Base-by-base conservation (phyloP, 1,140 invertebrate genomes). In the Brachionus paranguensis region DNA sequence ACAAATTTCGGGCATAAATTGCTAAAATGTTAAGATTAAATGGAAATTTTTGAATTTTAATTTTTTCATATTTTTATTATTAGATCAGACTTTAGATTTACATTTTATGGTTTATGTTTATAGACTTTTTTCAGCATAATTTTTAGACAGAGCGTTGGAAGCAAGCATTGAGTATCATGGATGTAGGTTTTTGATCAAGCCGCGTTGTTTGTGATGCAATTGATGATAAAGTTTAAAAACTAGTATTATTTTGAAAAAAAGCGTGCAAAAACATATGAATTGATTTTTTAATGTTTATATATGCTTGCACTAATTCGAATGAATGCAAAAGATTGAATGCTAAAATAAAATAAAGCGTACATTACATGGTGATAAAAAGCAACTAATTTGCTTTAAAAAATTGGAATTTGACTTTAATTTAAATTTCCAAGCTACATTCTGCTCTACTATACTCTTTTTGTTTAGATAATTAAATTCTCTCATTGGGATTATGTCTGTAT, bases 351-450 rank as follows among this genome's bases (percentile, higher is more conserved):
- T 68, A 72, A 72, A 72, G 68, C 68, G 68, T 72, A 72, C 37
- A 72, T 72, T 72, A 41, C 41, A 72, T n/a, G 27, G 33, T 29
- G n/a, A 41, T 41, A 68, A 43, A 29, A 72, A 43, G 33, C n/a
- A 72, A 72, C n/a, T 43, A 72, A 45, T 43, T 72, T 72, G 14
- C 17, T 72, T 41, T 41, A 47, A 72, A 37, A 74, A 74, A 50
- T 76, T 76, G 72, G 72, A 76, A 76, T 76, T 76, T 76, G 72
- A 76, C 20, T 76, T 76, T 50, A 29, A 76, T 14, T 76, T 29
- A 50, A 76, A 27, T 27, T 50, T 41, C n/a, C 14, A 70, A 37
- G n/a, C 27, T 70, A 70, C 65, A 70, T 70, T 41, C 29, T 64
- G 17, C 14, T 43, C 17, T 20, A n/a, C 43, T 45, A 11, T 43